Base-by-base conservation (phyloP, 1,140 invertebrate genomes). In the Hylyphantes graminicola region DNA sequence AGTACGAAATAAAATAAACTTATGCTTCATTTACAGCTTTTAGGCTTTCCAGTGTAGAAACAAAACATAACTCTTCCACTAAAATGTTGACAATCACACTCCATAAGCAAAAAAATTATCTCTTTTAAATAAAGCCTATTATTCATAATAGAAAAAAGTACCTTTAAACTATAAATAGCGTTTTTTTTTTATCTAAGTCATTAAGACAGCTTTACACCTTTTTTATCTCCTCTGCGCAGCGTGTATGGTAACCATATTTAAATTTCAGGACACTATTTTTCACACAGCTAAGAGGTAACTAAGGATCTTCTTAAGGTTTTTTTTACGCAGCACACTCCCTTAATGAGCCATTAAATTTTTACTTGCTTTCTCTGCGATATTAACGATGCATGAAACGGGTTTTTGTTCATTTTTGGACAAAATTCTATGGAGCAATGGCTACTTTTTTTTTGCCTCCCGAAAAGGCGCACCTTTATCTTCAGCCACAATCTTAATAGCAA, bases 241-340 rank as follows among this genome's bases (percentile, higher is more conserved):
- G 17, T 51, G 17, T 70, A 73, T 73, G 63, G 79, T 81, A 81
- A 73, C 79, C 79, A 73, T 81, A 81, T 81, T 81, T 81, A 81
- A 81, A 81, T 81, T 81, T 81, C 79, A 51, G 48, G 68, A 81
- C 79, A 81, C 79, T 81, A 81, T 81, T 81, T 81, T 81, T 81
- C 79, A 81, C 68, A 81, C 79, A 73, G 79, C 79, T 81, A 73
- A 81, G 48, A 21, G 17, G 57, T 81, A 81, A 81, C 79, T 81
- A 81, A 81, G 68, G 68, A 50, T 63, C 79, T 50, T 50, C 63
- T 73, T 73, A 70, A 80, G 65, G 59, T 54, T 21, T 81, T 81
- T 81, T 73, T 73, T 81, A 81, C 79, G 79, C 63, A 57, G 35
- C 21, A 15, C 79, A 12, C 79, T 19, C 53, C 64, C 55, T 81